Conservation (phyloP, 2,113 vertebrate species). For the Recurvirostra avosetta region DNA sequence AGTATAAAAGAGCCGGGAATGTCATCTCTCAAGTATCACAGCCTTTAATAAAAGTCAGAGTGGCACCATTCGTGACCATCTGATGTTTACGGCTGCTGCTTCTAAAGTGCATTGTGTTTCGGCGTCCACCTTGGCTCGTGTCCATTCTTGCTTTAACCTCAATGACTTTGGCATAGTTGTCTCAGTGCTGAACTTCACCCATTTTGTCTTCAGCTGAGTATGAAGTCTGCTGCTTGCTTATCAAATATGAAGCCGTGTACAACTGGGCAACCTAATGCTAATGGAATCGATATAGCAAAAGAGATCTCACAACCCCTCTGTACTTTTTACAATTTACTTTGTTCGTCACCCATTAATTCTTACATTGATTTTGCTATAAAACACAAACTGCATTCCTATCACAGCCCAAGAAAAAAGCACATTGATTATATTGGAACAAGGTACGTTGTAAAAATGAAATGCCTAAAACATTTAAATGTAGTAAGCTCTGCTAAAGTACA, state of each 20-base stretch:
- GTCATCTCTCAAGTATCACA: background rate
- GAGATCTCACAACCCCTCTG: slow-evolving; percentile 5
- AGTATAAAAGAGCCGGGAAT: background rate
- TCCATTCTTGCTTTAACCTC: slow-evolving; percentile 21
- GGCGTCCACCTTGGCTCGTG: background rate
- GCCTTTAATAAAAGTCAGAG: background rate
- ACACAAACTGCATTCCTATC: slow-evolving; percentile 60
- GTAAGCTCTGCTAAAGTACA: slow-evolving; percentile 69
- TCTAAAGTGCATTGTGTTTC: background rate
- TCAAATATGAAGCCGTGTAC: slow-evolving; percentile 32
- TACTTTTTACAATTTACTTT: slow-evolving; percentile 60
- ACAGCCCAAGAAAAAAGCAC: slow-evolving; percentile 53
- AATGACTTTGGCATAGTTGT: background rate
- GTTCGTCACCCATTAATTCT: slow-evolving; percentile 74
- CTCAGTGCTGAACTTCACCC: background rate
- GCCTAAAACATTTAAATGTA: slow-evolving; percentile 76
- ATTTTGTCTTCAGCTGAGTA: background rate
- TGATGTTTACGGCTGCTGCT: slow-evolving; percentile 1
- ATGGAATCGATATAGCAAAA: slow-evolving; percentile 45
- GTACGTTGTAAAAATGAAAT: slow-evolving; percentile 73
- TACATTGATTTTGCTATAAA: slow-evolving; percentile 78
- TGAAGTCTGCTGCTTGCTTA: slow-evolving; percentile 23
- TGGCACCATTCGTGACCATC: background rate
- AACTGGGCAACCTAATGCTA: background rate
- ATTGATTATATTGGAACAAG: slow-evolving; percentile 78